Conservation (phyloP, 2,888 invertebrate genomes). For the Phyllotreta cruciferae region DNA sequence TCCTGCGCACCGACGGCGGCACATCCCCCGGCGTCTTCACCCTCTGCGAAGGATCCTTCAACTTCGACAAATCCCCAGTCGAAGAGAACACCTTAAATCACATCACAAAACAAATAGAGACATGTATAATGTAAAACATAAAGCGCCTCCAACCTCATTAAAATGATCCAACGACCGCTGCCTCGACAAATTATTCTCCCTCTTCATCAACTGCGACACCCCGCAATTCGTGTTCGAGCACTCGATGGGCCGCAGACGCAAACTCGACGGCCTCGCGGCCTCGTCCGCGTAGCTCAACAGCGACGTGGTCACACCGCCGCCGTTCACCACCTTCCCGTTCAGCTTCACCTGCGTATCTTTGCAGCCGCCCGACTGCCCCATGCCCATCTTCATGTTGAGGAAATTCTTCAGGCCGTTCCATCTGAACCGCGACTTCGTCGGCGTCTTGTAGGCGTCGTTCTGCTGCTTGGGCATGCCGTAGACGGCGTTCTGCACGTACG, state of each 20-base stretch:
- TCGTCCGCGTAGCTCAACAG: conserved; percentile 51
- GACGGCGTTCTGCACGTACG: conserved; percentile 79
- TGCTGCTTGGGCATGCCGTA: conserved; percentile 61
- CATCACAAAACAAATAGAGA: not conserved
- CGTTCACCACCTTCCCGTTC: conserved; percentile 62
- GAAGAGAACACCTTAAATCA: conserved; percentile 67
- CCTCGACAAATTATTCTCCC: conserved; percentile 60
- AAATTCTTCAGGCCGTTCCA: conserved; percentile 64
- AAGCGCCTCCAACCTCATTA: conserved; percentile 60
- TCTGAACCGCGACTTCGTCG: conserved; percentile 54
- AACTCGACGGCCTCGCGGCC: conserved; percentile 59
- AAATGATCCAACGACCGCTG: conserved; percentile 80
- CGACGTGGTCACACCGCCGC: conserved; percentile 62
- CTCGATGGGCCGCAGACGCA: conserved; percentile 56
- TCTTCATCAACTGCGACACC: conserved; percentile 57
- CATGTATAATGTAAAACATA: not conserved
- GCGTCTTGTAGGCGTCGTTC: conserved; percentile 48
- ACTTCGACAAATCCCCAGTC: conserved; percentile 69
- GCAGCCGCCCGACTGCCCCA: conserved; percentile 42
- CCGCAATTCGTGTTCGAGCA: conserved; percentile 50
- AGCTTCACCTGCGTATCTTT: conserved; percentile 62
- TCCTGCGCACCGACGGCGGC: conserved; percentile 77
- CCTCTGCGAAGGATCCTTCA: conserved; percentile 77
- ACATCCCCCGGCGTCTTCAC: conserved; percentile 85
- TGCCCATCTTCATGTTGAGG: conserved; percentile 53